These are phyloP conservation scores for Drosophila mayri DNA, from an alignment of 1,140 invertebrate genomes.

Conservation along the genomic window DNA sequence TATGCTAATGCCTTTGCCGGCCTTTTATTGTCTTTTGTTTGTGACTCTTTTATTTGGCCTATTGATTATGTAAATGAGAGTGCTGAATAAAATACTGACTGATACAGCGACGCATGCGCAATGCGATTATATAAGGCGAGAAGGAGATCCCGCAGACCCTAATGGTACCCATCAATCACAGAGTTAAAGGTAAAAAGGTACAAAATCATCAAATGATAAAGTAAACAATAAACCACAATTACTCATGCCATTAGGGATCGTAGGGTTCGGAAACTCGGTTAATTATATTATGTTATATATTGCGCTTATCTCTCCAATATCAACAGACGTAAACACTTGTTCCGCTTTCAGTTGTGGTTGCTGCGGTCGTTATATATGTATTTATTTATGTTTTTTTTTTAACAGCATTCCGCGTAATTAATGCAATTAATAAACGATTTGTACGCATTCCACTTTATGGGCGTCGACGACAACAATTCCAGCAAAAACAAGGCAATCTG, in stretches of 20 bases:
- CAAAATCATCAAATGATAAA: constrained; percentile 42
- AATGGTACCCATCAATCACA: constrained; percentile 61
- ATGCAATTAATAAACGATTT: constrained; percentile 72
- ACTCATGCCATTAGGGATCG: constrained; percentile 49
- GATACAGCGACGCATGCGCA: constrained; percentile 64
- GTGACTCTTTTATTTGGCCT: constrained; percentile 32
- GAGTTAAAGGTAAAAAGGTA: constrained; percentile 26
- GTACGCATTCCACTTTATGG: constrained; percentile 61
- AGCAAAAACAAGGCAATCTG: constrained; percentile 26
- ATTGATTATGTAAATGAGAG: constrained; percentile 66
- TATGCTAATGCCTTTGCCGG: constrained; percentile 42
- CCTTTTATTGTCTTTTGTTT: constrained; percentile 34
- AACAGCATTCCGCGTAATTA: constrained; percentile 60
- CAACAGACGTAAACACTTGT: constrained; percentile 59
- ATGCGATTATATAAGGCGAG: constrained; percentile 57
- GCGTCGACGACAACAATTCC: constrained; percentile 13
- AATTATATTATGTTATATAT: constrained; percentile 11
- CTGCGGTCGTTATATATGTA: constrained; percentile 19
- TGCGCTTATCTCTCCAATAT: constrained; percentile 55
- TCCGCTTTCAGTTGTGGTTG: constrained; percentile 46
- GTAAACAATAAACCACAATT: constrained; percentile 53
- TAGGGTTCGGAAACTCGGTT: constrained; percentile 35
- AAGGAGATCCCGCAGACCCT: constrained; percentile 33
- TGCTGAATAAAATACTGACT: constrained; percentile 15
- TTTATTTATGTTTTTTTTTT: constrained; percentile 26